A percentile compares a stretch with the other conserved stretches of the same genome.
phyloP scores from a whole-genome alignment of 1,140 invertebrate genomes.

The Antheraea pernyi region DNA sequence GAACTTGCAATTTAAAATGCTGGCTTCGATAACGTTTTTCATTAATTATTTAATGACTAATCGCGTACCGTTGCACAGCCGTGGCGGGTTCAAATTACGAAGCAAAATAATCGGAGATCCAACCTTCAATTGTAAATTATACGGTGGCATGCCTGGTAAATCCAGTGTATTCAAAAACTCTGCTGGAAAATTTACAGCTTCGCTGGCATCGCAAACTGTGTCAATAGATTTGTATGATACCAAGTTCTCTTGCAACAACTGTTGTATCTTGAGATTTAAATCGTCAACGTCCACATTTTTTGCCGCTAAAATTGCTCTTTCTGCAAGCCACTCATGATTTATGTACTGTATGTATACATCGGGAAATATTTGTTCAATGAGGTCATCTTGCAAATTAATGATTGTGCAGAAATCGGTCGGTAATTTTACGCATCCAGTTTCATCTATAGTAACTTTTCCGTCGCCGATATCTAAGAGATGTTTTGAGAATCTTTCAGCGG shows the following conservation, averaged over 20 bases:
- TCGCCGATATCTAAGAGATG: conserved; percentile 32
- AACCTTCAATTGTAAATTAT: too few relatives aligned
- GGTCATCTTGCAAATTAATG: conserved; percentile 22
- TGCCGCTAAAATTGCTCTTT: conserved; percentile 31
- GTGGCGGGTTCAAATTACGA: too few relatives aligned
- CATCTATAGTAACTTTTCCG: conserved; percentile 27
- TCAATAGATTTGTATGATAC: conserved; percentile 28
- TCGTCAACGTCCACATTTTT: conserved; percentile 32
- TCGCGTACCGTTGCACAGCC: too few relatives aligned
- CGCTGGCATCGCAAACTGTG: conserved; percentile 16
- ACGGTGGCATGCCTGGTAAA: too few relatives aligned
- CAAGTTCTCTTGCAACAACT: conserved; percentile 27
- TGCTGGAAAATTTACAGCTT: conserved; percentile 24
- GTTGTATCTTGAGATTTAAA: conserved; percentile 31
- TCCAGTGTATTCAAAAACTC: too few relatives aligned
- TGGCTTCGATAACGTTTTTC: too few relatives aligned
- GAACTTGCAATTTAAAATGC: too few relatives aligned
- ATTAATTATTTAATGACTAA: too few relatives aligned
- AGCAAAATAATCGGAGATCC: too few relatives aligned
- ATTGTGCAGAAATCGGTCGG: conserved; percentile 30
- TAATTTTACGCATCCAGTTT: conserved; percentile 27
- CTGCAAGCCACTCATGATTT: conserved; percentile 31
- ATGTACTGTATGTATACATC: conserved; percentile 30
- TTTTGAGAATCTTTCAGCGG: conserved; percentile 31
- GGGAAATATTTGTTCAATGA: conserved; percentile 29